Conservation (phyloP, 2,113 vertebrate genomes). For the Poicephalus meyeri region DNA sequence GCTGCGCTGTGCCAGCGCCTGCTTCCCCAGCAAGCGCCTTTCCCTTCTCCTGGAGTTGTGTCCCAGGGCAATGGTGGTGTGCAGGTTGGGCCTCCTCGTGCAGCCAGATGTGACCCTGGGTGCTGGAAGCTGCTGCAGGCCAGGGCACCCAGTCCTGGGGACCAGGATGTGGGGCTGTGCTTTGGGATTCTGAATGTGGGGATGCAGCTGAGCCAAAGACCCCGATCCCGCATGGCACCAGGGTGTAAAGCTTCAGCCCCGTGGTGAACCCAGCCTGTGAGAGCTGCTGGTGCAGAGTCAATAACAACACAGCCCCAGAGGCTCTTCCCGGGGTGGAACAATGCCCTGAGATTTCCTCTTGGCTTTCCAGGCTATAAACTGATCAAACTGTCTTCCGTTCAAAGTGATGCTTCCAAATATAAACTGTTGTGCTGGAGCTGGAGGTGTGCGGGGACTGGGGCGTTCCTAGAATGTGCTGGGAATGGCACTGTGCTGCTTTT, state of each 20-base stretch:
- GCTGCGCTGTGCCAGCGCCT: neutral
- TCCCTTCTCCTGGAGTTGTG: neutral
- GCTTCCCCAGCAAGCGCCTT: neutral
- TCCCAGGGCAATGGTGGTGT: rapidly evolving
- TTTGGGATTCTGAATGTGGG: neutral
- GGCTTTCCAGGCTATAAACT: neutral
- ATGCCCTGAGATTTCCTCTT: neutral
- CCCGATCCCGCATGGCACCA: rapidly evolving
- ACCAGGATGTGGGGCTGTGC: neutral
- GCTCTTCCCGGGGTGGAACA: neutral
- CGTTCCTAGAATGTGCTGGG: neutral
- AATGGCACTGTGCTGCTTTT: rapidly evolving
- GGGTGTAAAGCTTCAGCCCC: neutral
- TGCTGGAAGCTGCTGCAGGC: neutral
- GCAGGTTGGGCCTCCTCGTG: neutral
- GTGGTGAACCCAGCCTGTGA: neutral
- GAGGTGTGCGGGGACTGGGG: neutral
- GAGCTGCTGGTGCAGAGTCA: neutral
- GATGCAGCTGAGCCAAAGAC: rapidly evolving
- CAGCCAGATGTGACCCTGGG: rapidly evolving
- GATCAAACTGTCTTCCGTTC: neutral
- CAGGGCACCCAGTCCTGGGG: neutral
- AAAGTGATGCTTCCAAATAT: neutral
- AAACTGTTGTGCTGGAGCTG: neutral
- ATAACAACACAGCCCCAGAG: neutral